Evolutionary conservation across 2,113 vertebrate genomes (phyloP), one percentile per base, ranked within the genome.

Genomic region (Syngnathoides biaculeatus): DNA sequence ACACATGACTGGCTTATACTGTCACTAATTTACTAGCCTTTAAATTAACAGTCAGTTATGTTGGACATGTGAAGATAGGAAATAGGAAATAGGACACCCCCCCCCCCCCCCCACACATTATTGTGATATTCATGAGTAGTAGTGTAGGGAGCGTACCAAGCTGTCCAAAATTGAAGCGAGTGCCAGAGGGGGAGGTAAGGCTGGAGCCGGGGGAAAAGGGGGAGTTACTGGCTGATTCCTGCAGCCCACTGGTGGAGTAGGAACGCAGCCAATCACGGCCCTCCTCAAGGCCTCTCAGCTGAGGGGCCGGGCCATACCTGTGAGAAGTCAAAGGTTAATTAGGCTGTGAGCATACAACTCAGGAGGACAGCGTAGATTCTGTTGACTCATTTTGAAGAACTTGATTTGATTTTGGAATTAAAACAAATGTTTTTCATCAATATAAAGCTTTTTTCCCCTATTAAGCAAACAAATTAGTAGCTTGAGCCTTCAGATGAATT

Each of bases 191-290:
- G 3, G 97, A 99, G 30, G 95, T 98, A 56, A 98, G 80, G 65
- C 95, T 98, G 85, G 96, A 98, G 53, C 95, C 92, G 1, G 97
- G 96, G 8, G 96, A 98, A 81, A 99, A 98, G 0, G 96, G 97
- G 1, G 96, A 98, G 85, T 92, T 97, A 77, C 90, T 90, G 71
- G 89, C 90, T 0, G 94, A 94, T 47, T 99, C 97, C 91, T 98
- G 96, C 52, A 99, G 91, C 10, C 96, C 96, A 10, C 95, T 94
- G 8, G 95, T 94, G 40, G 97, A 98, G 79, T 98, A 94, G 30
- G 95, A 98, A 65, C 96, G 93, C 10, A 98, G 92, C 96, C 97
- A 98, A 83, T 98, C 97, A 74, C 95, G 97, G 2, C 94, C 91
- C 27, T 98, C 97, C 47, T 99, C 97, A 7, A 96, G 95, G 11